These are phyloP conservation scores for Polypterus senegalus DNA, from an alignment of 2,113 vertebrate species.

Conservation along the genomic window DNA sequence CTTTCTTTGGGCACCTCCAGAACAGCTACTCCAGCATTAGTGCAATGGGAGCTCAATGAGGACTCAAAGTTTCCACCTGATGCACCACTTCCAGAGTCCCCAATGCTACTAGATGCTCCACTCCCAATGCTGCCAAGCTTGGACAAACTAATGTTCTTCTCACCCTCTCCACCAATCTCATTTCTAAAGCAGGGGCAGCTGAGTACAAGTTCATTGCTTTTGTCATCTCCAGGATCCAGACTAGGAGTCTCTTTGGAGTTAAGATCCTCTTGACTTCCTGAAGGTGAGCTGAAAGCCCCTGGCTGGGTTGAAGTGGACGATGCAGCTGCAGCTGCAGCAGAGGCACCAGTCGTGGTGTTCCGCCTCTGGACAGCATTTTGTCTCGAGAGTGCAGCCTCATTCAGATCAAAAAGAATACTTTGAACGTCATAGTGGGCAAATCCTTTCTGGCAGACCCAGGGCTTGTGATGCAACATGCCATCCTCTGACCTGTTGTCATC, in stretches of 20 bases:
- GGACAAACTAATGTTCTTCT: conserved; percentile 68
- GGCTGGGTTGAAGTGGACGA: conserved; percentile 53
- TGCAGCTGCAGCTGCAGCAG: conserved; percentile 79
- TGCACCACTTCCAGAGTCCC: conserved; percentile 55
- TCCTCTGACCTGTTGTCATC: conserved; percentile 79
- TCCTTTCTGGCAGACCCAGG: conserved; percentile 80
- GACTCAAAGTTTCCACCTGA: conserved; percentile 76
- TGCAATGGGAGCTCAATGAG: conserved; percentile 75
- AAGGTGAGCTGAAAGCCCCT: conserved; percentile 76
- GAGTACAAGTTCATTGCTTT: conserved; percentile 84
- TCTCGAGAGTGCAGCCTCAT: conserved; percentile 66
- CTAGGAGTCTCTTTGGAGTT: conserved; percentile 70
- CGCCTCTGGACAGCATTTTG: conserved; percentile 74
- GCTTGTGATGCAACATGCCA: conserved; percentile 40
- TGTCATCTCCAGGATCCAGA: conserved; percentile 79
- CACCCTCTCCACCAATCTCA: conserved; percentile 78
- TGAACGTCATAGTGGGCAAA: conserved; percentile 90
- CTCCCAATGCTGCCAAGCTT: conserved; percentile 75
- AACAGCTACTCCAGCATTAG: conserved; percentile 83
- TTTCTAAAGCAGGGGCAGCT: conserved; percentile 91
- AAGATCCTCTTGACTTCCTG: conserved; percentile 87
- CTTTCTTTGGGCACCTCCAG: conserved; percentile 83
- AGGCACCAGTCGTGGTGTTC: conserved; percentile 86
- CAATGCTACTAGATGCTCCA: conserved; percentile 38
- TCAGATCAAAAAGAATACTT: conserved; percentile 84